A percentile compares a stretch with the other conserved stretches of the same genome.
phyloP scores from a whole-genome alignment of 2,888 invertebrate genomes.

The Taphrorychus bicolor region DNA sequence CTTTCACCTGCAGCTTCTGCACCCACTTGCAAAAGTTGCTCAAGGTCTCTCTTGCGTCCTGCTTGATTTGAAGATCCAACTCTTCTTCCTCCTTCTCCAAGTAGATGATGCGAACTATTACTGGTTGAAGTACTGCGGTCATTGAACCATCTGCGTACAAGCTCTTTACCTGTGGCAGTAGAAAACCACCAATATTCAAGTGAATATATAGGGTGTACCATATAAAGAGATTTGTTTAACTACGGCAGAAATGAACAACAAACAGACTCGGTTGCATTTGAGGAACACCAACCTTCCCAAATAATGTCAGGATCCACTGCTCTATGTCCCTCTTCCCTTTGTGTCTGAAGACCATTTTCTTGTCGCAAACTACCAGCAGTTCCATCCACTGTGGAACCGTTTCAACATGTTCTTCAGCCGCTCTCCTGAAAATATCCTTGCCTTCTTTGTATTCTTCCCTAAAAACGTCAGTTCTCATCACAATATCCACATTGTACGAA shows the following conservation, averaged over 20 bases:
- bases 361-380: constrained; percentile 71
- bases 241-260: too few species aligned
- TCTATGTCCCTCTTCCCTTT: constrained; percentile 67
- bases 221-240: too few species aligned
- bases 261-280: too few species aligned
- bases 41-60: constrained; percentile 64
- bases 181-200: too few species aligned
- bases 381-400: constrained; percentile 57
- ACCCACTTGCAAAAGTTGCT: constrained; percentile 72
- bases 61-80: constrained; percentile 61
- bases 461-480: constrained; percentile 50
- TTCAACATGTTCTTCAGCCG: background rate
- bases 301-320: constrained; percentile 70
- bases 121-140: constrained; percentile 66
- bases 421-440: constrained; percentile 16
- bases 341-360: constrained; percentile 70
- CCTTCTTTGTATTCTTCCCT: constrained; percentile 21
- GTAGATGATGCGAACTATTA: constrained; percentile 65
- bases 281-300: constrained; percentile 67
- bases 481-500: background rate
- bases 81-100: constrained; percentile 64
- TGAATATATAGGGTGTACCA: too few species aligned
- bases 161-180: constrained; percentile 59
- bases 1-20: constrained; percentile 63
- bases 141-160: constrained; percentile 60